Evolutionary conservation across 1,140 invertebrate species (phyloP), one percentile per base, ranked within the genome.

Genomic region (Pissodes strobi): DNA sequence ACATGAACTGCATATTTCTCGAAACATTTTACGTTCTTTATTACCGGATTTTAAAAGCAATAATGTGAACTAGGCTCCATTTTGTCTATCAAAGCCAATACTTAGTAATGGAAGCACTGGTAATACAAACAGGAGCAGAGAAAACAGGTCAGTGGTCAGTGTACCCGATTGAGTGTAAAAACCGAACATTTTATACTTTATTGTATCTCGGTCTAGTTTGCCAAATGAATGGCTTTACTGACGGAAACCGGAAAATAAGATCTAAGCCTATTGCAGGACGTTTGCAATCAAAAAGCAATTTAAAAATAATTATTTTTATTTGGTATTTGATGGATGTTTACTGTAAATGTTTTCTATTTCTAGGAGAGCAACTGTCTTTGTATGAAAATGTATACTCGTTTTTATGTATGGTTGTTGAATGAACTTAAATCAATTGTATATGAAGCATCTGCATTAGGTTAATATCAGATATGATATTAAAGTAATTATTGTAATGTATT

Each of bases 81-180:
- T 43, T 43, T 43, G 15, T 43, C 39, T 43, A 43, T 59, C 56
- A 59, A 56, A 56, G 17, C 9, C 27, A 25, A 59, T 59, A 34
- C 17, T 48, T 48, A 46, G 56, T 25, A 59, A 19, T 17, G 23
- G 22, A 46, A 53, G 34, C 41, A 27, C 34, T 46, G 15, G 56
- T 23, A 48, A 59, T 59, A 52, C 45, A 37, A 49, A 56, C 52
- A 52, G 30, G 49, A 52, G 18, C 22, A 38, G 17, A 34, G 57
- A 48, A 60, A 37, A 49, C 57, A 60, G 57, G 57, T 60, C 57
- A 60, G 25, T 51, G 57, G 57, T 60, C 46, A 60, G 34, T 60
- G 43, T 51, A 60, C 57, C 21, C 57, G 25, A 57, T 43, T 57
- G 55, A 57, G 55, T 57, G 25, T 57, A 57, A 57, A 57, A 25